Conservation (phyloP, 2,797 vertebrate genomes). For the Salarias fasciatus region DNA sequence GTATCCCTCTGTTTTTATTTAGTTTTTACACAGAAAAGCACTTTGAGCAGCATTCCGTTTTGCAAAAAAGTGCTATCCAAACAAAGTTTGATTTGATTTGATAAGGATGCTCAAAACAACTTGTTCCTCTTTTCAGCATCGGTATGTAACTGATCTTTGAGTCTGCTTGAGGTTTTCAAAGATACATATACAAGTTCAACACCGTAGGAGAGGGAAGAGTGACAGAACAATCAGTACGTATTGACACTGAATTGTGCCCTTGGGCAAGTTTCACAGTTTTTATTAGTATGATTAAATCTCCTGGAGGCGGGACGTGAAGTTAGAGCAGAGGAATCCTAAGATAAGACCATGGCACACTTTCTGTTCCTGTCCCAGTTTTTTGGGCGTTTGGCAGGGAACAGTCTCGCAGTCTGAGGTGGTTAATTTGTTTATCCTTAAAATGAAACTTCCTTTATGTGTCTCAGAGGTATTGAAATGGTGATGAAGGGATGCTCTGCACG, state of each 20-base stretch:
- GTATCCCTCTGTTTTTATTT: no score
- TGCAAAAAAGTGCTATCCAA: no score
- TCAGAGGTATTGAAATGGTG: constrained; percentile 21
- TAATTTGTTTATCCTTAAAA: constrained; percentile 38
- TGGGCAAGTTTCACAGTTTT: not conserved
- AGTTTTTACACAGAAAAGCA: no score
- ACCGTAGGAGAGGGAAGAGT: no score
- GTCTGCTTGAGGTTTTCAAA: no score
- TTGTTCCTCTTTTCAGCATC: no score
- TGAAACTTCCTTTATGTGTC: constrained; percentile 35
- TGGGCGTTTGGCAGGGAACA: constrained; percentile 24
- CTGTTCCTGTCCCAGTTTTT: constrained; percentile 42
- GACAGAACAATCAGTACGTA: no score
- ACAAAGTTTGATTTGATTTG: no score
- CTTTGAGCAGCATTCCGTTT: no score
- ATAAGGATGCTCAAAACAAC: no score
- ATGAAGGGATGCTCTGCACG: not conserved
- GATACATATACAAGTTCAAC: no score
- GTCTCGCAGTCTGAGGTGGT: constrained; percentile 8
- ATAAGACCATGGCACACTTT: constrained; percentile 17
- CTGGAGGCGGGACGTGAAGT: not conserved
- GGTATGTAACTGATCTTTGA: no score
- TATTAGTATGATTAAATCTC: constrained; percentile 12
- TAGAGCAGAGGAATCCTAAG: constrained; percentile 5
- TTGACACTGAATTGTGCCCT: not conserved